Percentiles rank a stretch among this genome's conserved stretches.
These are phyloP conservation scores for Percina caprodes DNA, from an alignment of 2,113 vertebrate species.

Conservation along the genomic window DNA sequence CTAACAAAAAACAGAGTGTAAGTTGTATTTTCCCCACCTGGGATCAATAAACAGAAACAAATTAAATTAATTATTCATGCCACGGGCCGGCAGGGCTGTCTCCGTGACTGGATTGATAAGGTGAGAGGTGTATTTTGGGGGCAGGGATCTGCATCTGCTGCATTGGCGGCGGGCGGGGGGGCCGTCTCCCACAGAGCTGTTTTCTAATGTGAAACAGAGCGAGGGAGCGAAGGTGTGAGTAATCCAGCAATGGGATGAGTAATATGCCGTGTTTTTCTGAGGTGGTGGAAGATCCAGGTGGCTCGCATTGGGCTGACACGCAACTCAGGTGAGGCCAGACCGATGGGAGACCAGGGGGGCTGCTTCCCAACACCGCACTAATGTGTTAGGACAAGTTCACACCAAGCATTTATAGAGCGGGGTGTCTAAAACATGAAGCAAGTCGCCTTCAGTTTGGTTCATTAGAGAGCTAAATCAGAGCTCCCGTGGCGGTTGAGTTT, in stretches of 20 bases:
- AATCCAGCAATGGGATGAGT: conserved; percentile 52
- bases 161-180: not conserved
- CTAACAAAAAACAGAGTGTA: too few relatives aligned
- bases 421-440: not conserved
- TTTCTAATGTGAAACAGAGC: not conserved
- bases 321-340: conserved; percentile 34
- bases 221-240: conserved; percentile 52
- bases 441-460: not conserved
- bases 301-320: conserved; percentile 36
- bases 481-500: not conserved
- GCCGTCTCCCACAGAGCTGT: conserved; percentile 16
- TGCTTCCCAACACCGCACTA: not conserved
- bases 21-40: too few relatives aligned
- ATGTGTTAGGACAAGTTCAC: conserved; percentile 16
- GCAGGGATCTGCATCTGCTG: conserved; percentile 24
- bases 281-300: conserved; percentile 56
- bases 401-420: not conserved
- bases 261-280: conserved; percentile 26
- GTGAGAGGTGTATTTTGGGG: conserved; percentile 40
- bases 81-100: not conserved
- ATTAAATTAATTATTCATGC: too few relatives aligned
- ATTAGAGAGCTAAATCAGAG: not conserved
- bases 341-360: not conserved
- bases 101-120: conserved; percentile 9
- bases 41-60: too few relatives aligned